Evolutionary conservation across 2,888 invertebrate genomes (phyloP).

Genomic region (Rotaria sp.): DNA sequence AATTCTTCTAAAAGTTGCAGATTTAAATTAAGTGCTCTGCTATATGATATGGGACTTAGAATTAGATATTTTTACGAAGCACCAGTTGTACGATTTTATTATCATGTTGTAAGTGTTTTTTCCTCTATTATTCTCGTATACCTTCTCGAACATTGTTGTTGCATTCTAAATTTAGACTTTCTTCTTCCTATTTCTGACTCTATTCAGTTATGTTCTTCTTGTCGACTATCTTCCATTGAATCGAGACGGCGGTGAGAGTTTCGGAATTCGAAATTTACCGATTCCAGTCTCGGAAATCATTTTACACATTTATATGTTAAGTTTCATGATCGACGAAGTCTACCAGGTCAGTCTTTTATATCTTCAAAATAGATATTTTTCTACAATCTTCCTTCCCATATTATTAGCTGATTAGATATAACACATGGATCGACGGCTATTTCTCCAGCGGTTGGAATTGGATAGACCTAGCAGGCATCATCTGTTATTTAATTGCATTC

Average conservation of each 20-base stretch:
- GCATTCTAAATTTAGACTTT: neutral
- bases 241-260: neutral
- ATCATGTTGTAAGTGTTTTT: neutral
- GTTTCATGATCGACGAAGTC: neutral
- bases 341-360: neutral
- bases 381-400: too few species aligned
- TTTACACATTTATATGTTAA: neutral
- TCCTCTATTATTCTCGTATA: neutral
- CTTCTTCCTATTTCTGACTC: neutral
- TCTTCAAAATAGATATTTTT: neutral
- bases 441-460: neutral
- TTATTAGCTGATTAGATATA: neutral
- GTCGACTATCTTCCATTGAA: neutral
- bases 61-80: neutral
- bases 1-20: neutral
- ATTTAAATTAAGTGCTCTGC: neutral
- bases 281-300: neutral
- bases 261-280: neutral
- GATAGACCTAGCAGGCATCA: neutral
- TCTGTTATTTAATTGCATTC: neutral
- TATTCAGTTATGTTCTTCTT: constrained; percentile 27
- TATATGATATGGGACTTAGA: neutral
- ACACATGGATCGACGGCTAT: neutral
- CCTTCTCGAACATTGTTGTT: neutral
- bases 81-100: neutral